phyloP scores from a whole-genome alignment of 2,113 vertebrate genomes.

The Raja brachyura region DNA sequence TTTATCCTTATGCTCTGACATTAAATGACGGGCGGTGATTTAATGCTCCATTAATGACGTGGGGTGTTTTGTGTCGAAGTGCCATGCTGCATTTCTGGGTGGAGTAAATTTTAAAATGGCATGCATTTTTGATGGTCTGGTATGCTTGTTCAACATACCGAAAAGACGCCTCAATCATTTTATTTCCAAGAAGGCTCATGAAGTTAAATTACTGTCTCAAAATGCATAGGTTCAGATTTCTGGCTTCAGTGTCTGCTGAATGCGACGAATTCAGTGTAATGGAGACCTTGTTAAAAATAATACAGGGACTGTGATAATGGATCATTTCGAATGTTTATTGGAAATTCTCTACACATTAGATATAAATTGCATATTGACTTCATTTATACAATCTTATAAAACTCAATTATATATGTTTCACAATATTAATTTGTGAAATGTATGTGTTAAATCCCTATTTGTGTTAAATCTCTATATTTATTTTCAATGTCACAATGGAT shows the following conservation, averaged over 20 bases:
- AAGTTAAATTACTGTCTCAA: neutral
- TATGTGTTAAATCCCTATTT: neutral
- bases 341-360: neutral
- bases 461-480: neutral
- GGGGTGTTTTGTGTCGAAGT: conserved; percentile 24
- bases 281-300: neutral
- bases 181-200: neutral
- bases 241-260: neutral
- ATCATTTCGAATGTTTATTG: neutral
- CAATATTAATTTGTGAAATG: neutral
- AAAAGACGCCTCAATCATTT: neutral
- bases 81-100: conserved; percentile 32
- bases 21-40: neutral
- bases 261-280: neutral
- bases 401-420: too few relatives aligned
- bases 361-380: neutral
- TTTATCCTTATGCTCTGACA: neutral
- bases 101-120: conserved; percentile 23
- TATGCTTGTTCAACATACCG: neutral
- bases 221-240: neutral
- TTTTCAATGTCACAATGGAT: neutral
- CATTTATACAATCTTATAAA: neutral
- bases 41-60: conserved; percentile 6
- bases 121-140: neutral
- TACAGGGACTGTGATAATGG: neutral